phyloP scores from a whole-genome alignment of 2,113 vertebrate genomes.

The Sinocyclocheilus maitianheensis region DNA sequence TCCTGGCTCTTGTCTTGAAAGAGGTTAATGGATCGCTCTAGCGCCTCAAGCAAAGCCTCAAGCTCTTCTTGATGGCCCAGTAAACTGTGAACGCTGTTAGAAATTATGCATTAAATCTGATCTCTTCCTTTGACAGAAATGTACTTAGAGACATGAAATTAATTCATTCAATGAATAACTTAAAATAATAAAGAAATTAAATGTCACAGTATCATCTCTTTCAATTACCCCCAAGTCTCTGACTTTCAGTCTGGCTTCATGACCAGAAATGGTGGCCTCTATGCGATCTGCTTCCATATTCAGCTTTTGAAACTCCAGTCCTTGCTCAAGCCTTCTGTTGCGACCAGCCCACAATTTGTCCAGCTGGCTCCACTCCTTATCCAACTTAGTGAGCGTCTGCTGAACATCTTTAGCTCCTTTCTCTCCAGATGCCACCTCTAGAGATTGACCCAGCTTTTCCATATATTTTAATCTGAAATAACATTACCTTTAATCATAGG shows the following conservation, averaged over 20 bases:
- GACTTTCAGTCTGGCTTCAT: constrained; percentile 78
- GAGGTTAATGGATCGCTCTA: constrained; percentile 74
- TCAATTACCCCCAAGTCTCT: constrained; percentile 78
- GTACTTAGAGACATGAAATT: neutral
- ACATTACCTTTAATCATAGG: neutral
- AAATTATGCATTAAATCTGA: constrained; percentile 13
- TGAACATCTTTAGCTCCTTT: constrained; percentile 63
- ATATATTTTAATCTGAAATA: constrained; percentile 62
- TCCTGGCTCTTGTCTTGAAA: constrained; percentile 72
- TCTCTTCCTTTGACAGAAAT: neutral
- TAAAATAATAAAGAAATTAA: neutral
- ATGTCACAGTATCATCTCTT: neutral
- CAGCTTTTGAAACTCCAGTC: constrained; percentile 80
- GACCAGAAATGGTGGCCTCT: constrained; percentile 78
- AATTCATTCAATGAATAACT: neutral
- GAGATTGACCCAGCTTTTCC: constrained; percentile 68
- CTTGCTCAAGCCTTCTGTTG: constrained; percentile 72
- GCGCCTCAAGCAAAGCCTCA: constrained; percentile 71
- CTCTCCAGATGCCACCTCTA: constrained; percentile 48
- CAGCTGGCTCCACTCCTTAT: constrained; percentile 69
- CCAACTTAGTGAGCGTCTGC: constrained; percentile 67
- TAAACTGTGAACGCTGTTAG: constrained; percentile 75
- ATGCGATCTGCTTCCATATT: constrained; percentile 79
- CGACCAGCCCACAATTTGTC: constrained; percentile 74
- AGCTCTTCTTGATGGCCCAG: constrained; percentile 82